Conservation (phyloP, 2,888 invertebrate genomes). For the Caenorhabditis japonica region DNA sequence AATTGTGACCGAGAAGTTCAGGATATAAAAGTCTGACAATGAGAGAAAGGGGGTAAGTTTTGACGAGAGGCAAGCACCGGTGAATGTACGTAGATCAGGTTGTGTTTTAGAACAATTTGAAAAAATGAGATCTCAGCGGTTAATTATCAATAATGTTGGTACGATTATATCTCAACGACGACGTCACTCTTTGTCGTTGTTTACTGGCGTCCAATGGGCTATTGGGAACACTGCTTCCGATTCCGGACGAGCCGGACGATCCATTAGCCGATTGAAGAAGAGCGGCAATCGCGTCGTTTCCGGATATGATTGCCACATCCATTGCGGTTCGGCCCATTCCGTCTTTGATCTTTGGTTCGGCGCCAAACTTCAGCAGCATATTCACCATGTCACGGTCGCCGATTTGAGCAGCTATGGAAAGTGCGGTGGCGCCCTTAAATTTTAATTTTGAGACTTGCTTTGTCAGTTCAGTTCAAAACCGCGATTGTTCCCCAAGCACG, state of each 20-base stretch:
- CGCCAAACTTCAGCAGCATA: conserved; percentile 61
- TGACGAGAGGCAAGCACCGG: too few relatives aligned
- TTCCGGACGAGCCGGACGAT: conserved; percentile 64
- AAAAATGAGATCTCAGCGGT: too few relatives aligned
- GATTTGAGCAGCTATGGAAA: conserved; percentile 63
- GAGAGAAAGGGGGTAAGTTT: too few relatives aligned
- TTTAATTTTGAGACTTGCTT: neutral
- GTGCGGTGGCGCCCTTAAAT: conserved; percentile 64
- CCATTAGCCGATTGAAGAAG: conserved; percentile 60
- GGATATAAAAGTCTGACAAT: too few relatives aligned
- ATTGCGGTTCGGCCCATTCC: conserved; percentile 59
- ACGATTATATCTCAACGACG: conserved; percentile 31
- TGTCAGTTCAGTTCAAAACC: neutral
- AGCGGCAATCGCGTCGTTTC: conserved; percentile 56
- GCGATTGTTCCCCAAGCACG: neutral
- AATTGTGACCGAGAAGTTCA: too few relatives aligned
- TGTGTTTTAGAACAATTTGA: too few relatives aligned
- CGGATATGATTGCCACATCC: conserved; percentile 61
- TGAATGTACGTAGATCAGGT: too few relatives aligned
- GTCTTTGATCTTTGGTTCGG: conserved; percentile 62
- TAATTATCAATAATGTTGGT: too few relatives aligned
- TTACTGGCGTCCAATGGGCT: conserved; percentile 58
- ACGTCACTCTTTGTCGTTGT: conserved; percentile 30
- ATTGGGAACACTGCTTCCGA: conserved; percentile 61
- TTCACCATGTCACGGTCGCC: conserved; percentile 64